Percentiles rank a stretch among this genome's conserved stretches.
These are phyloP conservation scores for Philopotamus ludificatus DNA, from an alignment of 1,140 invertebrate species.

Conservation along the genomic window DNA sequence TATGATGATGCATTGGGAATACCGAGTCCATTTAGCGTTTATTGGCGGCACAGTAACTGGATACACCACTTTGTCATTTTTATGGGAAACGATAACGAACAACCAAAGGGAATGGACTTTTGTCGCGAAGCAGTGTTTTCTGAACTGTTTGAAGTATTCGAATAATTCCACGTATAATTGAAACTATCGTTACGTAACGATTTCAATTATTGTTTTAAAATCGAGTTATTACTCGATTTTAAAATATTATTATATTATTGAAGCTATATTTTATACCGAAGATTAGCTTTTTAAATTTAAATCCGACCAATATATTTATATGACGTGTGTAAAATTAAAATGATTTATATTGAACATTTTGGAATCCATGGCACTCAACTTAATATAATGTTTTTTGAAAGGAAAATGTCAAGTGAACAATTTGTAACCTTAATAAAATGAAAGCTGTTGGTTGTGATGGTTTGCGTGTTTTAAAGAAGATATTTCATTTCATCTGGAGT, in stretches of 20 bases:
- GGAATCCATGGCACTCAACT: slow-evolving; percentile 9
- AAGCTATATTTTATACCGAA: too few relatives aligned
- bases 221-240: too few relatives aligned
- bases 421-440: slow-evolving; percentile 35
- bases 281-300: too few relatives aligned
- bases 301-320: too few relatives aligned
- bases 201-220: too few relatives aligned
- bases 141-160: too few relatives aligned
- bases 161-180: too few relatives aligned
- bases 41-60: slow-evolving; percentile 31
- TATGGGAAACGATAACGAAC: slow-evolving; percentile 28
- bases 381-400: slow-evolving; percentile 28
- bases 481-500: slow-evolving; percentile 5
- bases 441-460: slow-evolving; percentile 18
- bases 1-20: slow-evolving; percentile 32
- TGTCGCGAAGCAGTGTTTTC: slow-evolving; percentile 10
- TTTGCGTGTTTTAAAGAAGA: slow-evolving; percentile 26
- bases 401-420: slow-evolving; percentile 33
- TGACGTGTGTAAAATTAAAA: too few relatives aligned
- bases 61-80: slow-evolving; percentile 40
- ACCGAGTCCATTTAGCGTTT: slow-evolving; percentile 38
- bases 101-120: slow-evolving; percentile 25
- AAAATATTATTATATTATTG: too few relatives aligned
- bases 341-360: slow-evolving; percentile 10
- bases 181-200: too few relatives aligned